Evolutionary conservation across 2,888 invertebrate genomes (phyloP), one percentile per base, ranked within the genome.

Genomic region (Nasonovia ribisnigri): DNA sequence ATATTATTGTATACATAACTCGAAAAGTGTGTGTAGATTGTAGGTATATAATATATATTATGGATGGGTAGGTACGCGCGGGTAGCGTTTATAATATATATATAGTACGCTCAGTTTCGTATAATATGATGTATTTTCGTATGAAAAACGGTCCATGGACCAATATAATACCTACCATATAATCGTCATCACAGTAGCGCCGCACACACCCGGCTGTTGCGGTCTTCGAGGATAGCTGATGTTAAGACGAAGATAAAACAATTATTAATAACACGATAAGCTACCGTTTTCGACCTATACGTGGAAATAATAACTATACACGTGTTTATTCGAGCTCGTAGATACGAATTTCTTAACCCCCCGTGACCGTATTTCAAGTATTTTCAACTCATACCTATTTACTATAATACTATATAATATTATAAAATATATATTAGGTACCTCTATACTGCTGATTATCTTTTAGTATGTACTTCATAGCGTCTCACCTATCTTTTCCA

Each of bases 191-290:
- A 57, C 46, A 16, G 89, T 77, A 92, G 48, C 29, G 16, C 54
- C 26, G 36, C 13, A 43, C 11, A 88, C 42, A 77, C 77, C 77
- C 20, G 1, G 36, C 36, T 20, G 36, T 77, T 36, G 20, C n/a
- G 13, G 51, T 88, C 20, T 42, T 88, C 24, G 29, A 54, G 36
- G 20, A 84, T 91, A 54, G 93, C 11, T 46, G 46, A 93, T 93
- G 57, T 57, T 36, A 46, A 84, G 42, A 84, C 24, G 0, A 46
- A 90, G 88, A 89, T 93, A 89, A 93, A 93, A 93, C 90, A 84
- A 90, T 93, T 93, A 93, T 92, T 89, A 87, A 87, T 87, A 89
- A 93, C 46, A 90, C 84, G 57, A 93, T 93, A 90, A 89, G 93
- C 93, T 93, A 93, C 93, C 36, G 93, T 93, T 90, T 93, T 93